phyloP scores from a whole-genome alignment of 2,113 vertebrate genomes.

The Dicaeum eximium region DNA sequence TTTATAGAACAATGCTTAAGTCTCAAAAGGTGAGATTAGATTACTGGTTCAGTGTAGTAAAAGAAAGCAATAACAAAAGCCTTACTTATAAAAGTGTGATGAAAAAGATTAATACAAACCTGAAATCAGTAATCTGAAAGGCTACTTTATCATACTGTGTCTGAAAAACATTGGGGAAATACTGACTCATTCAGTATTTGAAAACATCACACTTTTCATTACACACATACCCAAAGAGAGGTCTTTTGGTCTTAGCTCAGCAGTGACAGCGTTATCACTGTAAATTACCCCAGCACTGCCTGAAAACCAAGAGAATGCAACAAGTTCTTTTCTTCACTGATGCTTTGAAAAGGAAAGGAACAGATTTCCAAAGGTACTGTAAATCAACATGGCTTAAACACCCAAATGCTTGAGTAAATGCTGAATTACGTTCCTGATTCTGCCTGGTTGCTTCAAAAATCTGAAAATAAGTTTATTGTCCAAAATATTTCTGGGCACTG shows the following conservation, averaged over 20 bases:
- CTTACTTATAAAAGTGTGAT: background rate
- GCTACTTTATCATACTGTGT: background rate
- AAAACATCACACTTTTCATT: conserved; percentile 4
- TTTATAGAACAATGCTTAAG: background rate
- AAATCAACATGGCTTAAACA: background rate
- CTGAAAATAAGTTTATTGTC: background rate
- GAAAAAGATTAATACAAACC: conserved; percentile 36
- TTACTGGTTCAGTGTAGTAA: background rate
- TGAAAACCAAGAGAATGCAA: background rate
- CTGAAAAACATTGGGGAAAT: background rate
- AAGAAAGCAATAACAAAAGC: conserved; percentile 33
- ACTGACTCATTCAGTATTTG: background rate
- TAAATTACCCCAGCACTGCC: background rate
- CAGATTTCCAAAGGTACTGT: background rate
- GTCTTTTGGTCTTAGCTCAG: background rate
- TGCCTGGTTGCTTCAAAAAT: background rate
- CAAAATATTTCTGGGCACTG: background rate
- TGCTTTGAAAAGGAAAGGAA: background rate
- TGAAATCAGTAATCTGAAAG: conserved; percentile 30
- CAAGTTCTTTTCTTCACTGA: background rate
- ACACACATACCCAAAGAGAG: background rate
- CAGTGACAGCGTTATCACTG: background rate
- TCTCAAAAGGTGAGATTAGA: background rate
- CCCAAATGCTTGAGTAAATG: background rate
- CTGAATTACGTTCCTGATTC: background rate